phyloP scores from a whole-genome alignment of 2,888 invertebrate genomes.

The Mimumesa dahlbomi region DNA sequence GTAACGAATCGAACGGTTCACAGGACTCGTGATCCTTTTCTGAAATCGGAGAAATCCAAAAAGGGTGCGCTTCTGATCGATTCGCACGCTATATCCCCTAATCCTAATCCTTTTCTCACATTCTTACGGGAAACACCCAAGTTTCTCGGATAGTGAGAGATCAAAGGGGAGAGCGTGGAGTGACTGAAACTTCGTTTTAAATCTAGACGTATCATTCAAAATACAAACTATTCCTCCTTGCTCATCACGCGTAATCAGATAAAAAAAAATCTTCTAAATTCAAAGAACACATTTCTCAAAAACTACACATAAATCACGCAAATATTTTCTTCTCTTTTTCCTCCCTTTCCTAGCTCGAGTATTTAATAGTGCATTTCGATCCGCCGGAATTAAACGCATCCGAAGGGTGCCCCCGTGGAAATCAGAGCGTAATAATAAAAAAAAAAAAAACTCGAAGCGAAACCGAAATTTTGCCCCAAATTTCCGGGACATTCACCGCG shows the following conservation, averaged over 20 bases:
- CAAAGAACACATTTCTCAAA: no score
- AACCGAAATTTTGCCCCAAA: slow-evolving; percentile 56
- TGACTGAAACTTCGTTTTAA: background rate
- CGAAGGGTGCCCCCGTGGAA: no score
- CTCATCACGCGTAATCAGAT: no score
- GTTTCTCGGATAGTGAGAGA: slow-evolving; percentile 35
- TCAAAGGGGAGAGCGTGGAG: slow-evolving; percentile 37
- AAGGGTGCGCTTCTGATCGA: slow-evolving; percentile 50
- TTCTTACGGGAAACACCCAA: slow-evolving; percentile 61
- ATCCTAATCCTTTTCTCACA: slow-evolving; percentile 77
- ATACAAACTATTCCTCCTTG: no score
- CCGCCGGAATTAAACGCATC: no score
- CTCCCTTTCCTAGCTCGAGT: no score
- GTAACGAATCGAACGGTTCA: slow-evolving; percentile 49
- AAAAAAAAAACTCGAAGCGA: slow-evolving; percentile 34
- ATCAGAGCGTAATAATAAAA: slow-evolving; percentile 5
- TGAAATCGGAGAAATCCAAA: slow-evolving; percentile 46
- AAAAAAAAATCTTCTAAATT: no score
- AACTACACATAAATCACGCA: no score
- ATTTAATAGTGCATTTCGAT: no score
- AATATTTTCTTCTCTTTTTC: no score
- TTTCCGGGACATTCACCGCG: slow-evolving; percentile 55
- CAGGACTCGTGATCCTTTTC: slow-evolving; percentile 44
- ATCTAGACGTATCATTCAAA: no score
- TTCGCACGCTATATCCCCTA: slow-evolving; percentile 59